phyloP scores from a whole-genome alignment of 2,797 vertebrate species.

The Onychomys leucogaster region DNA sequence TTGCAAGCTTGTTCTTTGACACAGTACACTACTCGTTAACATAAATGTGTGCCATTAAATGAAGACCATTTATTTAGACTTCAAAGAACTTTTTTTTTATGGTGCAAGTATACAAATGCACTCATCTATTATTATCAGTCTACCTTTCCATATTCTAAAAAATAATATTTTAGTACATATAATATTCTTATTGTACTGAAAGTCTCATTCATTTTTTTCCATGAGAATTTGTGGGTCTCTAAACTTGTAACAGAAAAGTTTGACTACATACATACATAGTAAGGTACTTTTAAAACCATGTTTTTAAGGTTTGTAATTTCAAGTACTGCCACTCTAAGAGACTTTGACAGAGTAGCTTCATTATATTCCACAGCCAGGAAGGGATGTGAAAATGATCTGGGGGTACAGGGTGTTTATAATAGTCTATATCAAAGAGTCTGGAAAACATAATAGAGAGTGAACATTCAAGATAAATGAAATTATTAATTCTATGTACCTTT shows the following conservation, averaged over 20 bases:
- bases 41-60: neutral
- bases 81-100: neutral
- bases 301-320: constrained; percentile 19
- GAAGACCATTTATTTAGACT: neutral
- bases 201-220: neutral
- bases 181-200: neutral
- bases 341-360: neutral
- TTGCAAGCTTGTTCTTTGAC: neutral
- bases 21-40: neutral
- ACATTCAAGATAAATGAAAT: neutral
- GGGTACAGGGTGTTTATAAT: neutral
- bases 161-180: neutral
- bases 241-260: neutral
- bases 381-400: neutral
- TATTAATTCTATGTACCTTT: neutral
- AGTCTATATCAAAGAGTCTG: neutral
- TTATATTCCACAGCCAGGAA: neutral
- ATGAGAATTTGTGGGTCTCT: constrained; percentile 2
- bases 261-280: neutral
- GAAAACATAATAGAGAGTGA: neutral
- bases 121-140: neutral
- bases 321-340: neutral
- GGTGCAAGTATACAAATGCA: neutral
- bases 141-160: neutral
- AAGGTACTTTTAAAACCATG: neutral